Percentiles rank a stretch among this genome's conserved stretches.
These are phyloP conservation scores for Rhingia campestris DNA, from an alignment of 2,888 invertebrate genomes.

Conservation along the genomic window DNA sequence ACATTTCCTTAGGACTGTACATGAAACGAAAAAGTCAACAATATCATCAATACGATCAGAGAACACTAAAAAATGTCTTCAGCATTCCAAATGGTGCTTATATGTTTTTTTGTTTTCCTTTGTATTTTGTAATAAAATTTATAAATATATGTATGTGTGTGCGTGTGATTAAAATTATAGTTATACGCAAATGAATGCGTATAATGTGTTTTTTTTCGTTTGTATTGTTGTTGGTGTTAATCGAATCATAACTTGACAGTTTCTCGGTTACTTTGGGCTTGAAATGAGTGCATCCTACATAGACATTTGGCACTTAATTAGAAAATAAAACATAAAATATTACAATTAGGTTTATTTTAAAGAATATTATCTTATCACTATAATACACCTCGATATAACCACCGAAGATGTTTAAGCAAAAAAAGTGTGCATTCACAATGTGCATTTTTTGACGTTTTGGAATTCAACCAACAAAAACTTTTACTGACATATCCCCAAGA, in stretches of 20 bases:
- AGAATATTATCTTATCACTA: too few species aligned
- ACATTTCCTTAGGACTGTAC: conserved; percentile 74
- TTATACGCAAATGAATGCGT: background rate
- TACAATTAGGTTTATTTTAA: too few species aligned
- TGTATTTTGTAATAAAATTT: conserved; percentile 63
- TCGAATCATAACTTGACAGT: conserved; percentile 31
- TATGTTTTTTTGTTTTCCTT: conserved; percentile 63
- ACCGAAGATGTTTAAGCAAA: too few species aligned
- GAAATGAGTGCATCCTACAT: background rate
- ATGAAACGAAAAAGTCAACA: conserved; percentile 75
- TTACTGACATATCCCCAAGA: too few species aligned
- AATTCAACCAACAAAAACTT: too few species aligned
- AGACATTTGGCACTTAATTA: too few species aligned
- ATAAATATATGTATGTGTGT: conserved; percentile 24
- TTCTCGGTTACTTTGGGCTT: conserved; percentile 15
- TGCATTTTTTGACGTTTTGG: too few species aligned
- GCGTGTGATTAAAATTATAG: conserved; percentile 14
- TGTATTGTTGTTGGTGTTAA: conserved; percentile 6
- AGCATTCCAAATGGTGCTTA: conserved; percentile 76
- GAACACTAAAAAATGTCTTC: conserved; percentile 75
- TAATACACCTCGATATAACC: too few species aligned
- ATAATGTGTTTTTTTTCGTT: background rate
- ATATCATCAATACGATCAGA: conserved; percentile 75
- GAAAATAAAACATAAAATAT: too few species aligned
- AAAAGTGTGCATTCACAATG: too few species aligned